phyloP scores from a whole-genome alignment of 2,113 vertebrate species.

The Atractosteus spatula region DNA sequence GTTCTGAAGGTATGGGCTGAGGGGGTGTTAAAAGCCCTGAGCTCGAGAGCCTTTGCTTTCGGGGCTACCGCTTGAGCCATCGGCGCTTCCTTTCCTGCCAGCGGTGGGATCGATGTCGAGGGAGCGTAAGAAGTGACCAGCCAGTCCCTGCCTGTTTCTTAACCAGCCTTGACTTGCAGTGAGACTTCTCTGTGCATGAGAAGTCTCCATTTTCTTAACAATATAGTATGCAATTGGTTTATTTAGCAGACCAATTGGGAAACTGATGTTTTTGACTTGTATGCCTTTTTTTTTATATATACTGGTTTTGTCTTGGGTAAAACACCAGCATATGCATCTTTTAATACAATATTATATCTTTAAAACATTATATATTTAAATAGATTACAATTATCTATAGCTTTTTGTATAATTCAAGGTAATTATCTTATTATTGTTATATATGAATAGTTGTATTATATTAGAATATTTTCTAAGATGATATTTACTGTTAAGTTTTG shows the following conservation, averaged over 20 bases:
- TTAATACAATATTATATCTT: slow-evolving; percentile 25
- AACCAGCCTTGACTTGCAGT: slow-evolving; percentile 49
- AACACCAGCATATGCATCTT: too few species aligned
- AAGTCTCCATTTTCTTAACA: slow-evolving; percentile 42
- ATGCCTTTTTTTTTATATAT: slow-evolving; percentile 36
- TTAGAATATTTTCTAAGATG: slow-evolving; percentile 49
- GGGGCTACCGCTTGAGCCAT: too few species aligned
- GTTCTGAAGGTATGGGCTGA: too few species aligned
- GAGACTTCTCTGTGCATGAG: slow-evolving; percentile 59
- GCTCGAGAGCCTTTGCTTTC: too few species aligned
- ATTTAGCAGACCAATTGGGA: slow-evolving; percentile 33
- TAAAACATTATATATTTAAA: slow-evolving; percentile 44
- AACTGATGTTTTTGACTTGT: slow-evolving; percentile 39
- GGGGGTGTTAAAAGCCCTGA: too few species aligned
- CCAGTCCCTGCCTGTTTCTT: slow-evolving; percentile 44
- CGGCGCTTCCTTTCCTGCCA: too few species aligned
- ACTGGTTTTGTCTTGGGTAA: too few species aligned
- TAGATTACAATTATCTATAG: background rate
- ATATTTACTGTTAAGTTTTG: slow-evolving; percentile 47
- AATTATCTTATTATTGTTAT: slow-evolving; percentile 40
- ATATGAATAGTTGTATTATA: slow-evolving; percentile 55
- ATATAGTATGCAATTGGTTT: slow-evolving; percentile 44
- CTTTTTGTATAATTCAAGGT: too few species aligned
- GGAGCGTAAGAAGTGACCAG: too few species aligned
- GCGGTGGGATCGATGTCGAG: too few species aligned